Conservation (phyloP, 2,888 invertebrate genomes). For the Athalia cordata region DNA sequence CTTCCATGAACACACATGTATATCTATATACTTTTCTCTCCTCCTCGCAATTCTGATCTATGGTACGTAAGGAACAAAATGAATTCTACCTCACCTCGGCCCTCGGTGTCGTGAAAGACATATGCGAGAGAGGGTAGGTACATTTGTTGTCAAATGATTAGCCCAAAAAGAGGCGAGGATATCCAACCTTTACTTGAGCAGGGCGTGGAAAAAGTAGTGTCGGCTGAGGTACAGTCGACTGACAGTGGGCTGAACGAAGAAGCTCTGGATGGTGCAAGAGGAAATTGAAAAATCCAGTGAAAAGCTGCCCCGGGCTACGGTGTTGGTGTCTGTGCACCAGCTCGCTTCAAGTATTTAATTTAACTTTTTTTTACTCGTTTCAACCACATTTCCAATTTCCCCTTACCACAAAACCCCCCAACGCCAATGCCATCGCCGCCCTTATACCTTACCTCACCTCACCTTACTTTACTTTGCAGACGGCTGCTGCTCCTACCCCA, state of each 20-base stretch:
- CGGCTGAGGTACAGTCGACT: constrained; percentile 29
- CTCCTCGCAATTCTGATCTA: neutral
- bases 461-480: too few relatives aligned
- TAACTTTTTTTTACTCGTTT: constrained; percentile 63
- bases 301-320: constrained; percentile 55
- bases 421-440: neutral
- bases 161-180: constrained; percentile 56
- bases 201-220: constrained; percentile 38
- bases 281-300: constrained; percentile 67
- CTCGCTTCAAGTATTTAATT: constrained; percentile 63
- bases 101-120: neutral
- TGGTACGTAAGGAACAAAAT: neutral
- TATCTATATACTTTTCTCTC: too few relatives aligned
- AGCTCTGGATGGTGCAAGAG: constrained; percentile 56
- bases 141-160: constrained; percentile 58
- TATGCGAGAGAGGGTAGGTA: neutral
- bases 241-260: constrained; percentile 45
- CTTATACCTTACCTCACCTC: too few relatives aligned
- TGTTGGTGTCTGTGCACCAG: constrained; percentile 50
- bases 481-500: too few relatives aligned
- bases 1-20: too few relatives aligned
- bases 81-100: neutral
- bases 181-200: constrained; percentile 51
- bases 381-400: constrained; percentile 65
- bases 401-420: constrained; percentile 43